Percentiles rank a stretch among this genome's conserved stretches.
phyloP scores from a whole-genome alignment of 2,113 vertebrate genomes.

The Tachycineta bicolor region DNA sequence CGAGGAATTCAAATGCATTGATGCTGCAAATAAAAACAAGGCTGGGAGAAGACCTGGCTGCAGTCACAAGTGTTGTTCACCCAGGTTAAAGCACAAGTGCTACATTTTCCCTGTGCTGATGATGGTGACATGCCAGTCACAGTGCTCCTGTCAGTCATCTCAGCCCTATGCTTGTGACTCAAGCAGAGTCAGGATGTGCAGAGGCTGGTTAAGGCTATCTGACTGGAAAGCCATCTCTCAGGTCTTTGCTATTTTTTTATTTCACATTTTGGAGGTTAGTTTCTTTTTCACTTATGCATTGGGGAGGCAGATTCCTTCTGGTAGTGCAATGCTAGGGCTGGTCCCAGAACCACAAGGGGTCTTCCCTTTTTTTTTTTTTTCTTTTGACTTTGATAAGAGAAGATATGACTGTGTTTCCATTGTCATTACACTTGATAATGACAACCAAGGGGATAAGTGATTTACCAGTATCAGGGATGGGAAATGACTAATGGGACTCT shows the following conservation, averaged over 20 bases:
- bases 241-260: not conserved
- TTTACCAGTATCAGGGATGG: not conserved
- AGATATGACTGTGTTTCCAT: not conserved
- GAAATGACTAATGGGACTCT: conserved; percentile 34
- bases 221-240: not conserved
- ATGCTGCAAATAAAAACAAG: not conserved
- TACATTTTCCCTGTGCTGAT: not conserved
- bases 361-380: not conserved
- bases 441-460: not conserved
- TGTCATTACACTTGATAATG: not conserved
- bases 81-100: not conserved
- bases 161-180: not conserved
- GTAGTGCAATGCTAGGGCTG: not conserved
- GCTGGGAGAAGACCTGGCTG: not conserved
- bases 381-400: not conserved
- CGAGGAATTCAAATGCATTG: not conserved
- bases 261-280: not conserved
- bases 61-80: not conserved
- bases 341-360: not conserved
- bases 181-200: not conserved
- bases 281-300: not conserved
- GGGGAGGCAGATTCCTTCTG: not conserved
- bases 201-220: not conserved
- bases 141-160: not conserved
- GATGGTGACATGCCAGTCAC: not conserved